These are phyloP conservation scores for Drosophila persimilis DNA, from an alignment of 1,140 invertebrate species.

Conservation along the genomic window DNA sequence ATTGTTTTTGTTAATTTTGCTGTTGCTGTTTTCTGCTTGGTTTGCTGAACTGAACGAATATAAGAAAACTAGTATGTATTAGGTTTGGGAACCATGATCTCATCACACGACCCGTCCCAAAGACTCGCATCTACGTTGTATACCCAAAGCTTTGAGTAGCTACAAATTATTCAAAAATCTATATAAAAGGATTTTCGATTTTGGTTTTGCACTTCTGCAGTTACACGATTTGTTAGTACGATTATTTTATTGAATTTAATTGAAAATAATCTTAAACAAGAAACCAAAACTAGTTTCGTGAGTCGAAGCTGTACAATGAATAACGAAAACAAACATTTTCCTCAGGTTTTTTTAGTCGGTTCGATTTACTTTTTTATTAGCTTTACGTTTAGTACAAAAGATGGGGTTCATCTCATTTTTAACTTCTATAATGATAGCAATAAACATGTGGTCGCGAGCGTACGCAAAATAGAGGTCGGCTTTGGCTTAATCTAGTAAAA, in stretches of 20 bases:
- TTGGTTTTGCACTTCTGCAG: background rate
- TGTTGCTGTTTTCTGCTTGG: constrained; percentile 45
- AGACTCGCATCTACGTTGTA: constrained; percentile 53
- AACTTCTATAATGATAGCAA: too few relatives aligned
- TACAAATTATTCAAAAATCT: constrained; percentile 10
- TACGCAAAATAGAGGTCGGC: too few relatives aligned
- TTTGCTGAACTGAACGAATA: constrained; percentile 43
- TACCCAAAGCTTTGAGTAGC: constrained; percentile 42
- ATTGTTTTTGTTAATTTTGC: constrained; percentile 10
- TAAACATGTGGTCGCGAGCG: too few relatives aligned
- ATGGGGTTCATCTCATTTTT: too few relatives aligned
- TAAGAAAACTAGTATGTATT: constrained; percentile 54
- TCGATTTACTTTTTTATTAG: too few relatives aligned
- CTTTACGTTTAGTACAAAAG: too few relatives aligned
- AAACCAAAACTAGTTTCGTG: too few relatives aligned
- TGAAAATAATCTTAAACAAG: too few relatives aligned
- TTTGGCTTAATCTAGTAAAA: too few relatives aligned
- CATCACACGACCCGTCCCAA: constrained; percentile 63
- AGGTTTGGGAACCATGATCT: constrained; percentile 74
- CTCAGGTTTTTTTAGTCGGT: too few relatives aligned
- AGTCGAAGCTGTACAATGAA: too few relatives aligned
- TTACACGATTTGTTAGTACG: background rate
- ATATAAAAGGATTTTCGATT: background rate
- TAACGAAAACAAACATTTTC: too few relatives aligned
- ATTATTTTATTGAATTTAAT: background rate